These are phyloP conservation scores for Cyanistes caeruleus DNA, from an alignment of 2,113 vertebrate genomes.

Conservation along the genomic window DNA sequence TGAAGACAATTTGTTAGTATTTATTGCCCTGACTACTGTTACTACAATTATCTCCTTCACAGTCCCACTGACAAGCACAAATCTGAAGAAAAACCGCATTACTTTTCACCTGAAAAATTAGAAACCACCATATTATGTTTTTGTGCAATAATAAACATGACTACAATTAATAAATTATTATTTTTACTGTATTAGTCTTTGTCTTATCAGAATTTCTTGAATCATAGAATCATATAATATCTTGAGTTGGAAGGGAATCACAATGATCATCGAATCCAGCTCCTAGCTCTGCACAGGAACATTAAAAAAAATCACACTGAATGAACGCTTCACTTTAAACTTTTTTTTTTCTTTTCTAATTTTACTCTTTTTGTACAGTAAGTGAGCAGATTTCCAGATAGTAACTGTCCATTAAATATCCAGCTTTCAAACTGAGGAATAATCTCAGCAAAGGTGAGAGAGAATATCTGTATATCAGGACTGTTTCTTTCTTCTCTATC, in stretches of 20 bases:
- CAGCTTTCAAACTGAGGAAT: neutral
- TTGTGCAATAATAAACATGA: neutral
- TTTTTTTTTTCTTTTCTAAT: neutral
- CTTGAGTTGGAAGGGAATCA: neutral
- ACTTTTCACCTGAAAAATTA: neutral
- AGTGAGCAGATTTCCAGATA: neutral
- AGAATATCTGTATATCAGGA: neutral
- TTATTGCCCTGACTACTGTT: neutral
- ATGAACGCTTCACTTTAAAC: neutral
- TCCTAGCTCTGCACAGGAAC: neutral
- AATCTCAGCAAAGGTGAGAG: neutral
- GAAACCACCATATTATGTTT: neutral
- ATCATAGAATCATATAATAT: neutral
- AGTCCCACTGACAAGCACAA: neutral
- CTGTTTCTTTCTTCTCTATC: neutral
- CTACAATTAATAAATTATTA: neutral
- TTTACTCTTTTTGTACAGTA: neutral
- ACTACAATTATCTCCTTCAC: neutral
- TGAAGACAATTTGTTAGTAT: neutral
- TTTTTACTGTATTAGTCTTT: neutral
- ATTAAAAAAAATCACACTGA: neutral
- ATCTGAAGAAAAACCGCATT: neutral
- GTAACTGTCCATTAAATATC: neutral
- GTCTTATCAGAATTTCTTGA: neutral
- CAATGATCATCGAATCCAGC: fast-evolving